A percentile compares a stretch with the other conserved stretches of the same genome.
These are phyloP conservation scores for Ochotona princeps DNA, from an alignment of 2,113 vertebrate genomes.

Conservation along the genomic window DNA sequence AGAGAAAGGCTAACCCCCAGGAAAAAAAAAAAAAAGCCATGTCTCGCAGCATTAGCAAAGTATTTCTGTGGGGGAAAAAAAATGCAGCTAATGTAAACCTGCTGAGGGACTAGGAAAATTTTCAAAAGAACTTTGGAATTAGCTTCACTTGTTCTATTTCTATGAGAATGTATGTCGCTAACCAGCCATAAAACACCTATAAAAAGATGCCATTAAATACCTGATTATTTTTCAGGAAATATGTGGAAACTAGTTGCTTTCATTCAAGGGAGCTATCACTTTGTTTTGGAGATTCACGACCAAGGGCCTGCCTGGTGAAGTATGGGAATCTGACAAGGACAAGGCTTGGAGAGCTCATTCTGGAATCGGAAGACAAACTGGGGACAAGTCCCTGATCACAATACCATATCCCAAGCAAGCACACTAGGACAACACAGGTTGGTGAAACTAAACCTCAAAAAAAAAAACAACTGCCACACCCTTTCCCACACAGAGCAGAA, in stretches of 20 bases:
- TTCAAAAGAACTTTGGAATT: background rate
- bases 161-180: background rate
- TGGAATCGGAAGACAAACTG: background rate
- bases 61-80: background rate
- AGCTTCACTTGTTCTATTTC: background rate
- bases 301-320: background rate
- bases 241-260: constrained; percentile 25
- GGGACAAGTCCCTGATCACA: background rate
- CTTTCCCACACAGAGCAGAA: constrained; percentile 8
- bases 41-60: background rate
- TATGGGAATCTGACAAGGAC: background rate
- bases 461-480: constrained; percentile 2
- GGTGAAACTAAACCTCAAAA: constrained; percentile 23
- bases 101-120: background rate
- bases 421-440: background rate
- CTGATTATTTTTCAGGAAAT: background rate
- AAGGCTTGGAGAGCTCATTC: background rate
- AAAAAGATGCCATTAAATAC: background rate
- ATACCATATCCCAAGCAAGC: background rate
- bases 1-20: background rate
- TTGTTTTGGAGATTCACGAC: background rate
- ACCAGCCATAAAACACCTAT: background rate
- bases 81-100: constrained; percentile 24
- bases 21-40: constrained; percentile 65
- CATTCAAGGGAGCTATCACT: constrained; percentile 12